These are phyloP conservation scores for Campylomormyrus numenius DNA, from an alignment of 2,113 vertebrate genomes.

Conservation along the genomic window DNA sequence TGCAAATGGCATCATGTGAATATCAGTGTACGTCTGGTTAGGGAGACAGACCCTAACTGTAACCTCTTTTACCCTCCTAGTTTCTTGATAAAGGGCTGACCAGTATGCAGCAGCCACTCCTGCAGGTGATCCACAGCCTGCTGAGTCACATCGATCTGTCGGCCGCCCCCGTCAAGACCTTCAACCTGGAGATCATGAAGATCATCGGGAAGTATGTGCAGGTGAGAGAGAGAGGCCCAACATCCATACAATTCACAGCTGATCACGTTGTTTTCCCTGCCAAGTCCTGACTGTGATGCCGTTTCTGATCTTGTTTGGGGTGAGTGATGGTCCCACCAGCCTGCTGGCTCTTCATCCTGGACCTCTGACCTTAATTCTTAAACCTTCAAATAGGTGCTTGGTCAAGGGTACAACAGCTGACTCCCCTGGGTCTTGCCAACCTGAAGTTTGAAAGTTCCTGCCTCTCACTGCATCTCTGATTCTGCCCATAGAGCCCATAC, in stretches of 20 bases:
- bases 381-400: neutral
- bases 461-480: neutral
- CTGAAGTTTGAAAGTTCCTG: neutral
- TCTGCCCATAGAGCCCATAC: slow-evolving; percentile 75
- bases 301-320: neutral
- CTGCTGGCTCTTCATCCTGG: neutral
- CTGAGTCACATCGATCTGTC: slow-evolving; percentile 92
- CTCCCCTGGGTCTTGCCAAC: neutral
- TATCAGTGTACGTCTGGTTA: neutral
- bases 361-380: neutral
- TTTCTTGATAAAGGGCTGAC: slow-evolving; percentile 89
- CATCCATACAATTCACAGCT: neutral
- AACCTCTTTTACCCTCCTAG: slow-evolving; percentile 51
- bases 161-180: slow-evolving; percentile 87
- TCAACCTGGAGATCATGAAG: slow-evolving; percentile 98
- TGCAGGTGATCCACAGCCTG: slow-evolving; percentile 93
- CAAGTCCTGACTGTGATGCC: neutral
- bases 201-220: slow-evolving; percentile 97
- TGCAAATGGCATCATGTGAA: neutral
- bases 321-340: neutral
- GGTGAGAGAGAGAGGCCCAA: slow-evolving; percentile 56
- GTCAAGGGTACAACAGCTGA: neutral
- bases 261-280: neutral
- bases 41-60: neutral
- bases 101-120: slow-evolving; percentile 90